Evolutionary conservation across 1,140 invertebrate species (phyloP).

Genomic region (Pseudomyrmex flavicornis): DNA sequence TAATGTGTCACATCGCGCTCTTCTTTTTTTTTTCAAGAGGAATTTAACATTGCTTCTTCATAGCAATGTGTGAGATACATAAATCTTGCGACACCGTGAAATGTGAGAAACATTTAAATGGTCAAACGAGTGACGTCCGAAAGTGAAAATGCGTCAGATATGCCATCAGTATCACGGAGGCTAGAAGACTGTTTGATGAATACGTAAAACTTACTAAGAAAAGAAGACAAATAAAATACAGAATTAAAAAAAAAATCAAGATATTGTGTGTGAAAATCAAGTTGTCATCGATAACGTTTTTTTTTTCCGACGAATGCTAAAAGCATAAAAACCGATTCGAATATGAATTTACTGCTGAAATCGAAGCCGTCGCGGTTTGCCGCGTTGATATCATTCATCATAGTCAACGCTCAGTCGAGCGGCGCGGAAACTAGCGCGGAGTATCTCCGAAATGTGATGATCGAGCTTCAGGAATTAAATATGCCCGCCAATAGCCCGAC

Average conservation of each 20-base stretch:
- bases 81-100: too few relatives aligned
- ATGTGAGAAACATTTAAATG: not conserved
- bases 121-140: not conserved
- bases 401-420: slow-evolving; percentile 7
- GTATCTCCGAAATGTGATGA: slow-evolving; percentile 76
- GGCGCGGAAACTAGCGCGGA: slow-evolving; percentile 74
- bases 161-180: not conserved
- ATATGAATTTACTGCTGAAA: slow-evolving; percentile 18
- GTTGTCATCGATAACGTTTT: not conserved
- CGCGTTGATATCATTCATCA: slow-evolving; percentile 43
- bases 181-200: slow-evolving; percentile 12
- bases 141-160: slow-evolving; percentile 21
- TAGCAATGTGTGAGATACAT: not conserved
- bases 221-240: not conserved
- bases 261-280: not conserved
- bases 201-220: not conserved
- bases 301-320: not conserved
- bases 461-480: slow-evolving; percentile 73
- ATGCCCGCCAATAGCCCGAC: slow-evolving; percentile 32
- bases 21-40: not conserved
- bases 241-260: not conserved
- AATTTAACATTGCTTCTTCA: not conserved
- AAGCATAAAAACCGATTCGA: not conserved
- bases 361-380: slow-evolving; percentile 41
- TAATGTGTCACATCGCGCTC: not conserved